Percentiles rank a stretch among this genome's conserved stretches.
These are phyloP conservation scores for Phytoseiulus persimilis DNA, from an alignment of 2,888 invertebrate genomes.

Conservation along the genomic window DNA sequence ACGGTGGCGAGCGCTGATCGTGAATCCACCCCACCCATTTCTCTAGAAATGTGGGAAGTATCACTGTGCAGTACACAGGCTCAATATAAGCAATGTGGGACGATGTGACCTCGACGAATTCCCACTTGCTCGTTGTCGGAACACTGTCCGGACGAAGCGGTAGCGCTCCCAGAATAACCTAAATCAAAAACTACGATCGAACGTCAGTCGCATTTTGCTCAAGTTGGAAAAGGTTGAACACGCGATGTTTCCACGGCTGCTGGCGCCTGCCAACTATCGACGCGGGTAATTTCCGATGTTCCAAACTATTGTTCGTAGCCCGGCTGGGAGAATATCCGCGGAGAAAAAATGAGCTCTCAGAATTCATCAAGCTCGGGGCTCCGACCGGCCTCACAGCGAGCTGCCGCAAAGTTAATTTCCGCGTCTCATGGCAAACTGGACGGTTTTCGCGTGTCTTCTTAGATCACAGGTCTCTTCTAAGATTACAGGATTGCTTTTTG, in stretches of 20 bases:
- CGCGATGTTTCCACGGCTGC: neutral
- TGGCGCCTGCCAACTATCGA: neutral
- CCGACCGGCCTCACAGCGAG: too few relatives aligned
- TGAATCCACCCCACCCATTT: neutral
- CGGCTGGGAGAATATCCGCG: neutral
- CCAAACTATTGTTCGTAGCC: neutral
- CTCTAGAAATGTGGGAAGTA: neutral
- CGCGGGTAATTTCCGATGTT: neutral
- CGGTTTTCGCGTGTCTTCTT: neutral
- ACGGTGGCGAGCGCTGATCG: neutral
- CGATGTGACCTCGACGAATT: neutral
- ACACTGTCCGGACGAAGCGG: neutral
- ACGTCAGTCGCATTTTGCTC: neutral
- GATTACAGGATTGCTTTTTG: neutral
- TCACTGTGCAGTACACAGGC: neutral
- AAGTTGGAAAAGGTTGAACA: neutral
- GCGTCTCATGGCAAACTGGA: too few relatives aligned
- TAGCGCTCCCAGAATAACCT: neutral
- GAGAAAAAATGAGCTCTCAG: neutral
- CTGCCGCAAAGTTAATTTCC: too few relatives aligned
- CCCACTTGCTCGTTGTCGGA: neutral
- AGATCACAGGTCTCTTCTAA: neutral
- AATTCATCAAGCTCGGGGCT: too few relatives aligned
- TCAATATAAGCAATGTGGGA: neutral
- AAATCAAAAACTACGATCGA: neutral